These are phyloP conservation scores for Gibbula magus DNA, from an alignment of 2,888 invertebrate genomes.

Conservation along the genomic window DNA sequence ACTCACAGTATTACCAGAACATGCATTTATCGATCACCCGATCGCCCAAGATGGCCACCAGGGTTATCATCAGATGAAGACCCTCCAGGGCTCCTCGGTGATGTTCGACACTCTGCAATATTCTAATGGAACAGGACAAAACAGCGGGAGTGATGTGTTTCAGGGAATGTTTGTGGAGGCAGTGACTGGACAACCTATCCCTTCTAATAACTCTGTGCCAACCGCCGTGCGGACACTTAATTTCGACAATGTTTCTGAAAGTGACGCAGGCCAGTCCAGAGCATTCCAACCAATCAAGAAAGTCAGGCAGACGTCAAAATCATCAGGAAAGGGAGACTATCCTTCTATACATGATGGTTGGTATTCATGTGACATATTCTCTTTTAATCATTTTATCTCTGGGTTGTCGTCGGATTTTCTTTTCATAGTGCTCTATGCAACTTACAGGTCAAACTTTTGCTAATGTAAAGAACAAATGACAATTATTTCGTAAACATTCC, in stretches of 20 bases:
- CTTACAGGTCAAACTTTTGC: no score
- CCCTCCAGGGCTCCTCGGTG: not conserved
- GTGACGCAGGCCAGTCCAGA: not conserved
- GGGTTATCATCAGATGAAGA: not conserved
- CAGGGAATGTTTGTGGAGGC: conserved; percentile 21
- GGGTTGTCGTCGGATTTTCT: no score
- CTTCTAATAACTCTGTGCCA: not conserved
- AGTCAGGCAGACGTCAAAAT: not conserved
- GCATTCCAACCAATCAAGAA: not conserved
- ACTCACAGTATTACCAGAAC: not conserved
- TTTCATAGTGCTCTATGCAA: no score
- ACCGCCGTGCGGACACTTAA: not conserved
- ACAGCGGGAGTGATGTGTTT: conserved; percentile 20
- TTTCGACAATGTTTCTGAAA: conserved; percentile 4
- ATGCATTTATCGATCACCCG: not conserved
- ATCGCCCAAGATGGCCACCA: not conserved
- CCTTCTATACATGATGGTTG: conserved; percentile 29
- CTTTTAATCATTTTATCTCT: not conserved
- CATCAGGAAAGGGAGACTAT: conserved; percentile 26
- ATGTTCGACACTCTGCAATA: not conserved
- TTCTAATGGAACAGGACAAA: not conserved
- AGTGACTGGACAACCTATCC: not conserved
- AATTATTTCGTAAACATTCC: no score
- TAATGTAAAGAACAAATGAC: no score
- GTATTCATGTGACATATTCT: not conserved